Evolutionary conservation across 1,140 invertebrate genomes (phyloP).

Genomic region (Saxidomus purpurata): DNA sequence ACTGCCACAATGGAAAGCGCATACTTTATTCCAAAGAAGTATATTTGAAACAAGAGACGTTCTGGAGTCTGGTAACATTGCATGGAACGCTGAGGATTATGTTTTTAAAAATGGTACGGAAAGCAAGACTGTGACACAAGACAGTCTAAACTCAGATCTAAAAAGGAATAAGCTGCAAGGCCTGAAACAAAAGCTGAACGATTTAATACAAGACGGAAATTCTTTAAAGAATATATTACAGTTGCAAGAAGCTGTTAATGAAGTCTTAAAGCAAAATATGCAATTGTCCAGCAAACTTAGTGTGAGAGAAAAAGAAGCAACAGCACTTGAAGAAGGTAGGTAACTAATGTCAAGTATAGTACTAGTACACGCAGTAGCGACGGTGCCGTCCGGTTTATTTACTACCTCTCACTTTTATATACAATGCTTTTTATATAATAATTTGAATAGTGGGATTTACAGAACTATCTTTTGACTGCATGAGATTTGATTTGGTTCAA

Average conservation of each 20-base stretch:
- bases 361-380: too few species aligned
- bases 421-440: too few species aligned
- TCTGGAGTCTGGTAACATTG: neutral
- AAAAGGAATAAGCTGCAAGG: neutral
- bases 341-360: too few species aligned
- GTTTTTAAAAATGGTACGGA: neutral
- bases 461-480: too few species aligned
- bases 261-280: neutral
- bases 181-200: too few species aligned
- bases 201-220: neutral
- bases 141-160: neutral
- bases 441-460: too few species aligned
- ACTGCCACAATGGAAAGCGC: too few species aligned
- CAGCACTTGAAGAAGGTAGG: neutral
- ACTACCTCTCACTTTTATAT: too few species aligned
- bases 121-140: neutral
- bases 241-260: slow-evolving; percentile 1
- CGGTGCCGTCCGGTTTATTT: too few species aligned
- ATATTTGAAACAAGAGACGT: too few species aligned
- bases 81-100: neutral
- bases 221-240: neutral
- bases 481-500: too few species aligned
- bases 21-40: too few species aligned
- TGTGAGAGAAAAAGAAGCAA: neutral
- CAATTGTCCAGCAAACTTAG: neutral